Evolutionary conservation across 2,113 vertebrate genomes (phyloP).

Genomic region (Sclerurus mexicanus): DNA sequence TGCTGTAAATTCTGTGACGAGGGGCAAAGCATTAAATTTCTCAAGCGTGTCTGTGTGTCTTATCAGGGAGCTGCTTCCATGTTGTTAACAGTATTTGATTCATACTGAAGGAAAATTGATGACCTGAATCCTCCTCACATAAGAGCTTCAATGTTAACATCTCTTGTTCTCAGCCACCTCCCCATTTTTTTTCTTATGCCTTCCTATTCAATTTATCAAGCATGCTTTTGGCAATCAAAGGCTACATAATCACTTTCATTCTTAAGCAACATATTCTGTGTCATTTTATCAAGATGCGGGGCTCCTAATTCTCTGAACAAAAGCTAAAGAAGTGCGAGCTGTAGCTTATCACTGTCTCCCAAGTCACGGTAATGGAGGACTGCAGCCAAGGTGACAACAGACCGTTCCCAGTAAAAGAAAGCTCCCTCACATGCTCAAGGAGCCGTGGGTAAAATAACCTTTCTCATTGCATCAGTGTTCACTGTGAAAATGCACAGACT

Average conservation of each 20-base stretch:
- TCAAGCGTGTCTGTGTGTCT: neutral
- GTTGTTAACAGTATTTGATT: constrained; percentile 56
- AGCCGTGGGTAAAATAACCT: neutral
- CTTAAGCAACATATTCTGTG: neutral
- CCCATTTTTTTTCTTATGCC: neutral
- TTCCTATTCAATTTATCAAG: constrained; percentile 48
- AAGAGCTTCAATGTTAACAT: constrained; percentile 44
- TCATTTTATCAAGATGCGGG: neutral
- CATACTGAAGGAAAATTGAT: constrained; percentile 59
- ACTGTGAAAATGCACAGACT: neutral
- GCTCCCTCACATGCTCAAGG: neutral
- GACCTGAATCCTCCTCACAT: constrained; percentile 40
- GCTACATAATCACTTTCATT: neutral
- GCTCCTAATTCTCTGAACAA: neutral
- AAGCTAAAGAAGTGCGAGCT: neutral
- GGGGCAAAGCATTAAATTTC: constrained; percentile 34
- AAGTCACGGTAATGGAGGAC: neutral
- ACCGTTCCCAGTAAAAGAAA: neutral
- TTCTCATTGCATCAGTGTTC: neutral
- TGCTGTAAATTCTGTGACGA: constrained; percentile 63
- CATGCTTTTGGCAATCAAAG: constrained; percentile 7
- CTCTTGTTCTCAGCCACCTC: neutral
- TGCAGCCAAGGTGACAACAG: constrained; percentile 5
- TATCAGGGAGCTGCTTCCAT: neutral
- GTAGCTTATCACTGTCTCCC: neutral